Base-by-base conservation (phyloP, 2,797 vertebrate species). In the Sylvilagus floridanus region DNA sequence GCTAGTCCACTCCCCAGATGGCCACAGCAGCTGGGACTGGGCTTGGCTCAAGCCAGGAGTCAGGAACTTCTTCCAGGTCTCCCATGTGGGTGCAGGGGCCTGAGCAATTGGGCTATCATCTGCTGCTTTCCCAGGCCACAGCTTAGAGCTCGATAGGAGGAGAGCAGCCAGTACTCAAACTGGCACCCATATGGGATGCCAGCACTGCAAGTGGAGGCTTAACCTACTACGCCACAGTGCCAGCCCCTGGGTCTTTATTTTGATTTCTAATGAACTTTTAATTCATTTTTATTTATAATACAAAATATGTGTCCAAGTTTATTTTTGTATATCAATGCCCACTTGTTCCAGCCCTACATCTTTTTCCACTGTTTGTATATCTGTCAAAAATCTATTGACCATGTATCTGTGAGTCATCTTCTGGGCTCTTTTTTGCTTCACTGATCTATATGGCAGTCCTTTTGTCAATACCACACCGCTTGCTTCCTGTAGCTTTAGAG, bases 261-360 rank as follows among this genome's bases (percentile, higher is more conserved):
- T 95, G 68, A 84, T 50, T 26, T 81, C 26, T 57, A 21, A 63
- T 54, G 1, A 12, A 73, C 88, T 88, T 96, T 88, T 65, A 71
- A 13, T 63, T 73, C 42, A 77, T n/a, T 89, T 79, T 66, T 69
- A 0, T 16, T 35, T 77, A 42, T 12, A 47, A 52, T 79, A n/a
- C 9, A 88, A 8, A n/a, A 60, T 85, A 62, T 35, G 8, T 7
- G 42, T 16, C 32, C 50, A 82, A 16, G 8, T 22, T 84, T 26
- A 26, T 66, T 77, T n/a, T 28, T 30, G 22, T 11, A n/a, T 19
- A 76, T 22, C 5, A 52, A 65, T 82, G 24, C 78, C 37, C n/a
- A 72, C 0, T 82, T 89, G 32, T 88, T 69, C 19, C 37, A 88
- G 35, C 14, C 78, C 19, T 54, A 24, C 60, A 26, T 37, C 13